These are phyloP conservation scores for Orcinus orca DNA, from an alignment of 2,113 vertebrate genomes.

Conservation along the genomic window DNA sequence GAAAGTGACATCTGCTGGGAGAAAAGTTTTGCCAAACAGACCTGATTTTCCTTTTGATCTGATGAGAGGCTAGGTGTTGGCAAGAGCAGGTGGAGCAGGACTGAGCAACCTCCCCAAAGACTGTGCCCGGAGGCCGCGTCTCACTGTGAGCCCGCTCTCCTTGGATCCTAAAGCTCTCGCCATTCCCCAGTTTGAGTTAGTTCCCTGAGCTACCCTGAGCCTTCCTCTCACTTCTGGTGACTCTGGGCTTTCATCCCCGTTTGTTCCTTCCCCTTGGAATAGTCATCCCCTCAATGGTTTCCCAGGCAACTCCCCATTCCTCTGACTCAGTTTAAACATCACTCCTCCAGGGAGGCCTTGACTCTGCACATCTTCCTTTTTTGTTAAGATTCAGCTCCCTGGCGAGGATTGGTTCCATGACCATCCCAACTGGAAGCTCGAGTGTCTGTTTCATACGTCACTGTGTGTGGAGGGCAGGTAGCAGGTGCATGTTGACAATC, in stretches of 20 bases:
- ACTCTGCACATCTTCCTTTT: rapidly evolving
- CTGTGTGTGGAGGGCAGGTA: no score
- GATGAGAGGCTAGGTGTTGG: not conserved
- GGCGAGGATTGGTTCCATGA: rapidly evolving
- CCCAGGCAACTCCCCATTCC: not conserved
- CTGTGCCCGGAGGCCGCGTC: rapidly evolving
- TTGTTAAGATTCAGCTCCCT: no score
- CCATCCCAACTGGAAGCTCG: rapidly evolving
- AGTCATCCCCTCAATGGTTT: not conserved
- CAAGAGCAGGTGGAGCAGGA: rapidly evolving
- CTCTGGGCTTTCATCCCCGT: not conserved
- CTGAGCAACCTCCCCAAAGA: rapidly evolving
- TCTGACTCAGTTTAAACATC: not conserved
- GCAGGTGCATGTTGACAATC: rapidly evolving
- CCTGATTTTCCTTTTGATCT: not conserved
- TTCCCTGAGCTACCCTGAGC: not conserved
- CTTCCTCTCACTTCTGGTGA: not conserved
- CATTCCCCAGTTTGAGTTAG: rapidly evolving
- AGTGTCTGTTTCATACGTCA: rapidly evolving
- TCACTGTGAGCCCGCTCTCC: rapidly evolving
- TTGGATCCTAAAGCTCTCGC: rapidly evolving
- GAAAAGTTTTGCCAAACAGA: not conserved
- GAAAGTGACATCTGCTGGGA: not conserved
- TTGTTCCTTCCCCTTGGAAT: not conserved
- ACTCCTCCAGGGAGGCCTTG: not conserved